Evolutionary conservation across 2,888 invertebrate genomes (phyloP).

Genomic region (Crioceris asparagi): DNA sequence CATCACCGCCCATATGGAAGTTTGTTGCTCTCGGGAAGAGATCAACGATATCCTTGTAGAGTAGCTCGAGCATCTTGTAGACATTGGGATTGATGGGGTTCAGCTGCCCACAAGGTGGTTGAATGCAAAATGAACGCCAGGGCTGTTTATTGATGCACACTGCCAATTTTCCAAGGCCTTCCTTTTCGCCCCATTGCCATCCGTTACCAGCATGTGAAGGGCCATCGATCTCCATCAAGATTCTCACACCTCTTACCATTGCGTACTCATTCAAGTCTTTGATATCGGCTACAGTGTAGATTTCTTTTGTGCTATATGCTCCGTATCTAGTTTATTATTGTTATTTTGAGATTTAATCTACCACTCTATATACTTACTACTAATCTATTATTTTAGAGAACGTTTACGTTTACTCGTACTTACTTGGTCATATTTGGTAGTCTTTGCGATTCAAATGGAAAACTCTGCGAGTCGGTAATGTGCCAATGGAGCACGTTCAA

Average conservation of each 20-base stretch:
- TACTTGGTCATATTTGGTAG: constrained; percentile 65
- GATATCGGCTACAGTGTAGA: constrained; percentile 58
- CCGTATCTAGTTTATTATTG: constrained; percentile 48
- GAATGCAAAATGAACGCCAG: constrained; percentile 63
- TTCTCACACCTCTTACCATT: constrained; percentile 65
- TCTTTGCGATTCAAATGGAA: constrained; percentile 69
- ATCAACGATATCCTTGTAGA: constrained; percentile 59
- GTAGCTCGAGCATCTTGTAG: constrained; percentile 53
- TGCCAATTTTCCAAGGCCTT: constrained; percentile 51
- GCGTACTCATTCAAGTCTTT: constrained; percentile 64
- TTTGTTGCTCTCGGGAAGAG: constrained; percentile 45
- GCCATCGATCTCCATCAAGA: constrained; percentile 81
- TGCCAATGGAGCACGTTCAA: constrained; percentile 93
- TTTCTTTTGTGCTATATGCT: constrained; percentile 57
- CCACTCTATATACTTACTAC: no score
- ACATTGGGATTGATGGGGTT: constrained; percentile 66
- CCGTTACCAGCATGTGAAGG: constrained; percentile 80
- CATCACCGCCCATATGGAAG: constrained; percentile 80
- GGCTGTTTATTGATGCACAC: constrained; percentile 56
- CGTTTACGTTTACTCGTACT: no score
- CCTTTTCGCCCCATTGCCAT: constrained; percentile 68
- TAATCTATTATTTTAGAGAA: no score
- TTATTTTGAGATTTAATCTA: background rate
- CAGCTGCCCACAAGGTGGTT: constrained; percentile 78
- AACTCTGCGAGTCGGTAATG: constrained; percentile 83